phyloP scores from a whole-genome alignment of 2,113 vertebrate species.

The Ceuthmochares aereus region DNA sequence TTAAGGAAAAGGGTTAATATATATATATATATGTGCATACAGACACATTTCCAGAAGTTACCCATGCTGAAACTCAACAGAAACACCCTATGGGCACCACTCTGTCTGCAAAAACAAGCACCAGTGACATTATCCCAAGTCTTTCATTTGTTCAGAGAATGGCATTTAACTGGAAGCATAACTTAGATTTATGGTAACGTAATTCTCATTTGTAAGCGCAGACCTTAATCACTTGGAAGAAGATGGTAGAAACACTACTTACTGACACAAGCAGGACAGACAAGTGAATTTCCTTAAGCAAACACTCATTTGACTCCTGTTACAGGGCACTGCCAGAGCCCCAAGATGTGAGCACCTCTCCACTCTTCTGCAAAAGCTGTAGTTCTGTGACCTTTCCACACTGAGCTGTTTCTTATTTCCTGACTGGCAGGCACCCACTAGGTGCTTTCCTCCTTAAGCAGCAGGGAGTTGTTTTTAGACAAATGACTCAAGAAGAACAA shows the following conservation, averaged over 20 bases:
- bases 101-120: neutral
- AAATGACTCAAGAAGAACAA: constrained; percentile 36
- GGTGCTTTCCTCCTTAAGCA: constrained; percentile 1
- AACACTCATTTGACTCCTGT: neutral
- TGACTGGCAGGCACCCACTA: constrained; percentile 2
- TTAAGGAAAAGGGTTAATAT: neutral
- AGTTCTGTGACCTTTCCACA: neutral
- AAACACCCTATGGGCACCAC: neutral
- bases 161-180: neutral
- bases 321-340: neutral
- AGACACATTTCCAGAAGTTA: neutral
- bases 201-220: neutral
- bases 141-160: neutral
- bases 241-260: neutral
- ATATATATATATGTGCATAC: fast-evolving
- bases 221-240: neutral
- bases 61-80: neutral
- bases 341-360: neutral
- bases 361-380: neutral
- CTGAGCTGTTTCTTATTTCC: neutral
- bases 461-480: constrained; percentile 24
- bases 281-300: neutral
- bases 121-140: neutral
- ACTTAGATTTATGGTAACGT: neutral
- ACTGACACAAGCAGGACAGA: neutral